Base-by-base conservation (phyloP, 2,888 invertebrate species). In the Tricholauxania praeusta region DNA sequence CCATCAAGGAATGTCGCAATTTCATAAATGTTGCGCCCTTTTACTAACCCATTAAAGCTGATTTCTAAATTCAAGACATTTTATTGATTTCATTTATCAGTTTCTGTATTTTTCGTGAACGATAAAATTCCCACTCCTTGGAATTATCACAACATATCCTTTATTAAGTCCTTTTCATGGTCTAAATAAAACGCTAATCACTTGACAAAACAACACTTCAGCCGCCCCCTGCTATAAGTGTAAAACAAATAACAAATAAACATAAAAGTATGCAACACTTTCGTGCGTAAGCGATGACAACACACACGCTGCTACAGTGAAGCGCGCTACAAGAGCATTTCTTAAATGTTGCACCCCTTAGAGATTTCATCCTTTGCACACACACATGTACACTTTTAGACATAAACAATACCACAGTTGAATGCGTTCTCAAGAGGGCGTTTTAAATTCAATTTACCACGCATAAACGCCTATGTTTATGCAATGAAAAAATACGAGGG, bases 361-460 rank as follows among this genome's bases (percentile, higher is more conserved):
- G 22, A 17, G 53, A 64, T 22, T 22, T 19, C 62, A 12, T 47
- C 12, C 59, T 28, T 19, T n/a, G 22, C 55, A 69, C 32, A 49
- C 49, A 69, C 32, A 69, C 68, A 49, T n/a, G 4, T 59, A 2
- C 59, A 59, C 70, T 57, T 49, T 17, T 8, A 67, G 65, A 72
- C 80, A 79, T 77, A 72, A 57, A 80, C 77, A 73, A 63, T 79
- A 80, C 80, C 78, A 84, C 82, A 83, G 82, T 79, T 79, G 82
- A 83, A 76, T 82, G 85, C 78, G 75, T 80, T 79, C 83, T 83
- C 83, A 84, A 84, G 84, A 85, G 85, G 84, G 85, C 83, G 83
- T 83, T 80, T 39, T 80, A 80, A 83, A 85, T 80, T 80, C 78
- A 80, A 80, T 80, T 80, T 78, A 75, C 59, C 72, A 79, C 78